These are phyloP conservation scores for Himantopus leucocephalus DNA, from an alignment of 2,113 vertebrate species.

Conservation along the genomic window DNA sequence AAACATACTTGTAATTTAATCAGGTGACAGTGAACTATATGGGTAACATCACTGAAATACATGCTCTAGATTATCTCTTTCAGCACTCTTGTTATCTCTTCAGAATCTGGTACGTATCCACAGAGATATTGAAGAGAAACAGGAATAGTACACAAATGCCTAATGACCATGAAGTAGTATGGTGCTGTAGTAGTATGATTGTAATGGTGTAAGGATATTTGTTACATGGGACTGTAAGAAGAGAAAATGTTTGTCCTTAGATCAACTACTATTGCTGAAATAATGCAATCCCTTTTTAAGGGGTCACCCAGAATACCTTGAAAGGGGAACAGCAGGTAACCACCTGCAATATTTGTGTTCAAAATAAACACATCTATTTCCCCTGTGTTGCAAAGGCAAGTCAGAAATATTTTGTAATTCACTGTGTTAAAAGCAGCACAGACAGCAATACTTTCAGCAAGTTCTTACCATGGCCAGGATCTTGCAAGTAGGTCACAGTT, in stretches of 20 bases:
- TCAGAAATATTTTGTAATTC: background rate
- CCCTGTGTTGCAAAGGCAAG: background rate
- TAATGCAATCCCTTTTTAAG: background rate
- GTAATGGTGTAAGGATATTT: background rate
- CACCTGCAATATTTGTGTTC: background rate
- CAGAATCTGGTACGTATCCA: background rate
- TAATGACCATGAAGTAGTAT: background rate
- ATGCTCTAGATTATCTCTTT: background rate
- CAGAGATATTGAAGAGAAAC: background rate
- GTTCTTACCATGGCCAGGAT: background rate
- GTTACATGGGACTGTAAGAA: background rate
- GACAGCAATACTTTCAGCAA: background rate
- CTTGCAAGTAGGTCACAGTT: constrained; percentile 9
- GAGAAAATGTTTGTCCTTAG: background rate
- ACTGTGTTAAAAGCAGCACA: background rate
- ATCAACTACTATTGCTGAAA: background rate
- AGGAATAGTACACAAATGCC: background rate
- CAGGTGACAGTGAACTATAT: background rate
- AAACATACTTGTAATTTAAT: background rate
- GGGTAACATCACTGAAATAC: background rate
- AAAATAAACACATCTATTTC: background rate
- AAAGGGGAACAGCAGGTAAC: background rate
- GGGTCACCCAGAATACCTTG: background rate
- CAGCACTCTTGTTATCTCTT: background rate
- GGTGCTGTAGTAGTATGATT: background rate